A percentile compares a stretch with the other conserved stretches of the same genome.
Conservation (phyloP, 2,113 vertebrate genomes). For the Xenopus tropicalis region UCB_Xtro_10.0 CM004446.2:66015501-66016000, state of each 20-base stretch:
- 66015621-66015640: conserved; percentile 14
- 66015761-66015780: conserved; percentile 20
- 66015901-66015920: conserved; percentile 8
- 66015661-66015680: conserved; percentile 24
- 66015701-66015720: neutral
- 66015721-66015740: conserved; percentile 14
- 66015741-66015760: conserved; percentile 31
- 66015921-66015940: neutral
- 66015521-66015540: neutral
- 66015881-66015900: conserved; percentile 10
- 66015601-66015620: neutral
- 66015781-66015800: conserved; percentile 41
- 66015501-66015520: neutral
- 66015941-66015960: neutral
- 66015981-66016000: too few relatives aligned
- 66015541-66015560: neutral
- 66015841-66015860: conserved; percentile 37
- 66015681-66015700: conserved; percentile 14
- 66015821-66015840: conserved; percentile 42
- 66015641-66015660: conserved; percentile 1
- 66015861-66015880: conserved; percentile 38
- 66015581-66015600: neutral
- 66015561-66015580: neutral
- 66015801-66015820: neutral
- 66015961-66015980: too few relatives aligned